Conservation (phyloP, 2,797 vertebrate species). For the Xiphorhynchus erythropygius region DNA sequence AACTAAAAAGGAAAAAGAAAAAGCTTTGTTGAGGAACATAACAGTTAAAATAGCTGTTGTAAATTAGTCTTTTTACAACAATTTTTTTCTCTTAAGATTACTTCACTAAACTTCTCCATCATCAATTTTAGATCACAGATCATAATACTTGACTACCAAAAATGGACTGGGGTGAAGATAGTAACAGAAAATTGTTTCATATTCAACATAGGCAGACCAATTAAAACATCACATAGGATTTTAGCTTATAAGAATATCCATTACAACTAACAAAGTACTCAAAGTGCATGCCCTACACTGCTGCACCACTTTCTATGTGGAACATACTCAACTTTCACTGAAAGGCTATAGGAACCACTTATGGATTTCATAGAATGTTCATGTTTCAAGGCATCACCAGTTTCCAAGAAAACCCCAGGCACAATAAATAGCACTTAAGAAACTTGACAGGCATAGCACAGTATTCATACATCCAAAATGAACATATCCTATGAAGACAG, state of each 20-base stretch:
- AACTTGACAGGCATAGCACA: not conserved
- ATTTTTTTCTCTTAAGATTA: not conserved
- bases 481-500: not conserved
- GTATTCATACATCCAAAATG: not conserved
- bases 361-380: not conserved
- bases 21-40: not conserved
- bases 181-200: not conserved
- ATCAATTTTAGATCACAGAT: not conserved
- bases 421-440: not conserved
- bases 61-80: not conserved
- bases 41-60: not conserved
- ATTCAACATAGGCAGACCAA: not conserved
- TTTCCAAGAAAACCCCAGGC: not conserved
- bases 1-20: conserved; percentile 75
- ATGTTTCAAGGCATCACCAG: not conserved
- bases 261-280: not conserved
- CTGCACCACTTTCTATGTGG: not conserved
- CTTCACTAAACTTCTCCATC: not conserved
- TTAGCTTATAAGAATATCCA: not conserved
- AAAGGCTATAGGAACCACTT: not conserved
- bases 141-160: not conserved
- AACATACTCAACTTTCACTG: fast-evolving
- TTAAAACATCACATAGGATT: not conserved
- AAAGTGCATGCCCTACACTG: not conserved
- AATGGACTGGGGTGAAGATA: fast-evolving